Evolutionary conservation across 2,888 invertebrate genomes (phyloP), one percentile per base, ranked within the genome.

Genomic region (Athripsodes cinereus): DNA sequence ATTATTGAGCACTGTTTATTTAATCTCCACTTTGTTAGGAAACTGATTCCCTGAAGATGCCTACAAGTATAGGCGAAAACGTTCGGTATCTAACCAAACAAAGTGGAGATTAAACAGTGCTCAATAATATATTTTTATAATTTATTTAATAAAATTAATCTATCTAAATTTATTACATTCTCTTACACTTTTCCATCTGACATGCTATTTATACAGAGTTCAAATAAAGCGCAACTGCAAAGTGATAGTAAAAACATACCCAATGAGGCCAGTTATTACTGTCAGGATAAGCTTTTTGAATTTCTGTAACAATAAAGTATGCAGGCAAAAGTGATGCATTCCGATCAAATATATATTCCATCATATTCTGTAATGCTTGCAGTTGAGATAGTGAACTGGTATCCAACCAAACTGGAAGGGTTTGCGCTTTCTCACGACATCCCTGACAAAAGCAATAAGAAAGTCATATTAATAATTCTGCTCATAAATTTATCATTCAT

Each of bases 271-370:
- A 91, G 62, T 83, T 83, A 68, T 83, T 84, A 65, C 86, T 86
- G 65, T 91, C 89, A 1, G 88, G 86, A 72, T 88, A 88, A 49
- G 87, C 86, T 70, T 96, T 96, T 68, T 92, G 90, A 65, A 97
- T 88, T 78, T 97, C 96, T 70, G 95, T 96, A 0, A 95, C 92
- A 64, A 97, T 89, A 67, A 98, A 91, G 73, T 97, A 97, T 5
- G 93, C 93, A 1, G 97, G 97, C 58, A 97, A 74, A 35, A 97
- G 78, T 68, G 95, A 95, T 20, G 92, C 89, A 72, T 94, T 90
- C 35, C 96, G 81, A 71, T 97, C 92, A 76, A 96, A 92, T 68
- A 97, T 94, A 67, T 90, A 88, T 64, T 88, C 85, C 62, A 96
- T 85, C 1, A 96, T 87, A 69, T 85, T 85, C 66, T 91, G 84